A percentile compares a stretch with the other conserved stretches of the same genome.
Conservation (phyloP, 2,113 vertebrate genomes). For the Litocranius walleri region DNA sequence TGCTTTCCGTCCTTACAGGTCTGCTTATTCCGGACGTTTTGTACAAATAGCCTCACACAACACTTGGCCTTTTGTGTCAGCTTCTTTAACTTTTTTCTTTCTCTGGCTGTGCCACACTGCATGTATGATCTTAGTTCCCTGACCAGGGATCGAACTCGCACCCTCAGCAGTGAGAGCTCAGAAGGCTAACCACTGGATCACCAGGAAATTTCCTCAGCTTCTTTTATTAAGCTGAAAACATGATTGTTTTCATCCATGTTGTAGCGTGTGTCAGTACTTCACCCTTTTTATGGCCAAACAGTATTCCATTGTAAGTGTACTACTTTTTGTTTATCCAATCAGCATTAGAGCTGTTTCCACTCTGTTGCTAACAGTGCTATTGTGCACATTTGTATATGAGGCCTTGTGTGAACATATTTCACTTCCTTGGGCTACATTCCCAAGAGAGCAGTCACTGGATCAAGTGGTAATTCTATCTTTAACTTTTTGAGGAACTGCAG, state of each 20-base stretch:
- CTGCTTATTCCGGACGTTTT: neutral
- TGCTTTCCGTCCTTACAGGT: neutral
- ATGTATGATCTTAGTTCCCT: neutral
- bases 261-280: rapidly evolving
- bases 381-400: rapidly evolving
- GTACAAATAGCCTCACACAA: neutral
- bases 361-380: neutral
- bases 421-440: neutral
- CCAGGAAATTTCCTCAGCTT: neutral
- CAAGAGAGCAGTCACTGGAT: neutral
- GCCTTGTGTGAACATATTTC: neutral
- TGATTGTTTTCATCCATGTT: neutral
- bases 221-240: neutral
- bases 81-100: neutral
- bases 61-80: neutral
- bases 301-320: rapidly evolving
- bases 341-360: neutral
- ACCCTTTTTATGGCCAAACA: neutral
- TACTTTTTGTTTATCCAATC: rapidly evolving
- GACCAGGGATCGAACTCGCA: neutral
- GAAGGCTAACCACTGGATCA: neutral
- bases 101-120: neutral
- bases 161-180: neutral
- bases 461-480: neutral
- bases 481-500: neutral